Evolutionary conservation across 2,888 invertebrate genomes (phyloP).

Genomic region (Calameuta pallipes): DNA sequence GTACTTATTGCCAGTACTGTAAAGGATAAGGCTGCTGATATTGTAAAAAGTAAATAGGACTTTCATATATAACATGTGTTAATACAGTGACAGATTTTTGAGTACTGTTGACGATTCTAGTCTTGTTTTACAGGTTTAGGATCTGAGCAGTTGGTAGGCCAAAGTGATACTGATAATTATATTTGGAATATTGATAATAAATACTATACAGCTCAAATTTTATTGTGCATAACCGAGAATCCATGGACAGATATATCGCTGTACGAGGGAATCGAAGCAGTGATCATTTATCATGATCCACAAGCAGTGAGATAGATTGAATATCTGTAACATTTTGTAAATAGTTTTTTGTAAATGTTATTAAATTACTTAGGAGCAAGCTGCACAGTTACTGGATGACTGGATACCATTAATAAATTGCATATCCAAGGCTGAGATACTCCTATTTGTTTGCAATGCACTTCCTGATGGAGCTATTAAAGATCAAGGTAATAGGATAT

Average conservation of each 20-base stretch:
- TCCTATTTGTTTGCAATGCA: slow-evolving; percentile 51
- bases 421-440: slow-evolving; percentile 50
- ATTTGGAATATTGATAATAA: slow-evolving; percentile 76
- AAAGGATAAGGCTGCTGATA: slow-evolving; percentile 47
- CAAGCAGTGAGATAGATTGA: slow-evolving; percentile 57
- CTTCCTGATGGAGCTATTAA: slow-evolving; percentile 57
- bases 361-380: slow-evolving; percentile 47
- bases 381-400: slow-evolving; percentile 43
- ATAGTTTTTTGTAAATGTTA: background rate
- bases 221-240: slow-evolving; percentile 69
- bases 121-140: slow-evolving; percentile 45
- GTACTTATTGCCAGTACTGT: slow-evolving; percentile 51
- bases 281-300: slow-evolving; percentile 75
- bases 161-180: slow-evolving; percentile 58
- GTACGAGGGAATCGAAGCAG: slow-evolving; percentile 69
- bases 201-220: slow-evolving; percentile 76
- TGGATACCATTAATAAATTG: slow-evolving; percentile 46
- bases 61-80: background rate
- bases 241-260: slow-evolving; percentile 67
- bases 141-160: slow-evolving; percentile 48
- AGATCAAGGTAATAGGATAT: slow-evolving; percentile 69
- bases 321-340: background rate
- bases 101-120: background rate
- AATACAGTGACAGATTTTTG: background rate
- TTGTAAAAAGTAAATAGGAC: slow-evolving; percentile 52